Conservation (phyloP, 2,113 vertebrate genomes). For the Antechinus stuartii region DNA sequence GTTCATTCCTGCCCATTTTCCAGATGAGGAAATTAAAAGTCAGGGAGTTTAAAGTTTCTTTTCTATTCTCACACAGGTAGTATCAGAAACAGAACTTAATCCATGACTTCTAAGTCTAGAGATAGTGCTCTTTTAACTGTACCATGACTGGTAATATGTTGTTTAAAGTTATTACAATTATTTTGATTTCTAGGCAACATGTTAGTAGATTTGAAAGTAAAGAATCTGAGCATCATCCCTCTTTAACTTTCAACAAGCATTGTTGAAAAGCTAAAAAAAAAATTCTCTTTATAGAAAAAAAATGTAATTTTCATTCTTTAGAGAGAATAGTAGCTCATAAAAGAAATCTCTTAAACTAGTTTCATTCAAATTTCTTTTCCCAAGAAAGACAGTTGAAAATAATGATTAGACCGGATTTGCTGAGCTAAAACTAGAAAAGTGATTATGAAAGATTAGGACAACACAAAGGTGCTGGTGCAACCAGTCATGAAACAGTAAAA, state of each 20-base stretch:
- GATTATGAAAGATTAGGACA: slow-evolving; percentile 67
- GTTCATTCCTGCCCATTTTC: neutral
- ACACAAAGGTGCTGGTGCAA: slow-evolving; percentile 55
- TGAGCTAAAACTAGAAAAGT: slow-evolving; percentile 7
- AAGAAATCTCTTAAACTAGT: neutral
- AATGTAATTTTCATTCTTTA: neutral
- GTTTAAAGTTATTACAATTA: neutral
- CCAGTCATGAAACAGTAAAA: slow-evolving; percentile 45
- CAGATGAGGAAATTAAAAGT: neutral
- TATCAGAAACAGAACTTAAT: neutral
- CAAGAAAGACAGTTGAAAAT: neutral
- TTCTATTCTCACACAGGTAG: neutral
- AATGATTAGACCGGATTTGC: neutral
- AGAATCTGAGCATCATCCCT: neutral
- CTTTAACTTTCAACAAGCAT: neutral
- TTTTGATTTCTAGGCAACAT: neutral
- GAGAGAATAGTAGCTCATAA: neutral
- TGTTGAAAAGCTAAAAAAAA: neutral
- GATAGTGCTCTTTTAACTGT: neutral
- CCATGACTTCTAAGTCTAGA: neutral
- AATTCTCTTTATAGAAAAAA: neutral
- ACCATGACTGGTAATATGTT: neutral
- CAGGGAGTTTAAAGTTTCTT: neutral
- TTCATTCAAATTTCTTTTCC: neutral
- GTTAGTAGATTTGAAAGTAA: neutral